Percentiles rank a stretch among this genome's conserved stretches.
These are phyloP conservation scores for Drosophila koepferae DNA, from an alignment of 2,888 invertebrate genomes.

Conservation along the genomic window DNA sequence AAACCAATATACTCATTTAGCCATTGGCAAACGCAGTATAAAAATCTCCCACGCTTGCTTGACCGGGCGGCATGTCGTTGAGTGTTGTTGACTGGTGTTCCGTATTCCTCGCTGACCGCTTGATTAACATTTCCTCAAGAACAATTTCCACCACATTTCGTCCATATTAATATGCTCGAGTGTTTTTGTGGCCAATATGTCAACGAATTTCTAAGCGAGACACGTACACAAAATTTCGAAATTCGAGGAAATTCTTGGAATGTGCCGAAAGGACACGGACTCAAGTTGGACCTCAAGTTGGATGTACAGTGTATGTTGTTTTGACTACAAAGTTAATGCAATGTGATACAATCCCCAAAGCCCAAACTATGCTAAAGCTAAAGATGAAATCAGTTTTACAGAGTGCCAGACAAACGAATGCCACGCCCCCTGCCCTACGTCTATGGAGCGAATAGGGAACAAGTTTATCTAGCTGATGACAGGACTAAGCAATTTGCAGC, in stretches of 20 bases:
- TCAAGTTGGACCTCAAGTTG: conserved; percentile 7
- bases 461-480: conserved; percentile 76
- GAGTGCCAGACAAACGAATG: conserved; percentile 60
- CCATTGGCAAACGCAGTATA: background rate
- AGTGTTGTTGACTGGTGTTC: conserved; percentile 44
- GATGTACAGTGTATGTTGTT: conserved; percentile 16
- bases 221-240: conserved; percentile 73
- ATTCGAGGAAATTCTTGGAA: conserved; percentile 67
- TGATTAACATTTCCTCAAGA: conserved; percentile 78
- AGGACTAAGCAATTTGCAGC: conserved; percentile 81
- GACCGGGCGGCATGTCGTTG: conserved; percentile 28
- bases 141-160: conserved; percentile 24
- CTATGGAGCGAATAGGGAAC: conserved; percentile 34
- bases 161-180: conserved; percentile 72
- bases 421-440: conserved; percentile 6
- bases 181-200: conserved; percentile 69
- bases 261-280: conserved; percentile 58
- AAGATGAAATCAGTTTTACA: conserved; percentile 73
- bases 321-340: conserved; percentile 63
- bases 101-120: conserved; percentile 77
- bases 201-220: conserved; percentile 77
- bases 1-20: background rate
- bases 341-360: conserved; percentile 67
- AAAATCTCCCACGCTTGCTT: conserved; percentile 71
- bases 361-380: conserved; percentile 39